A percentile compares a stretch with the other conserved stretches of the same genome.
Evolutionary conservation across 92 coral and sea anemone genomes (phyloP).

Genomic region (Phymanthus crucifer): DNA sequence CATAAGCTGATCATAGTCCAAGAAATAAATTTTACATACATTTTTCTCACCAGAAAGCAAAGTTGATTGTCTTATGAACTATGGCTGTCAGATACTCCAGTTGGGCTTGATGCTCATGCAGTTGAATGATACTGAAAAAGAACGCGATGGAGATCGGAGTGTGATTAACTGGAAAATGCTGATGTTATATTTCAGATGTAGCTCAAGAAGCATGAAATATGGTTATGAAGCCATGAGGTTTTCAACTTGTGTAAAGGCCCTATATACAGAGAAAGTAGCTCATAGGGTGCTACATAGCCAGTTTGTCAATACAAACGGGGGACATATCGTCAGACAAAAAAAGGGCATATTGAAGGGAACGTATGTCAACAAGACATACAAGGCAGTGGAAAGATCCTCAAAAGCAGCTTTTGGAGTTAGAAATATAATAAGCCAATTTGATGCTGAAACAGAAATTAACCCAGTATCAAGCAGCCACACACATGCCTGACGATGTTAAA

Average conservation of each 20-base stretch:
- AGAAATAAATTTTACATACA: not conserved
- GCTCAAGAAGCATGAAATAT: conserved; percentile 43
- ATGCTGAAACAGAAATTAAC: conserved; percentile 38
- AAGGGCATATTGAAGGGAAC: conserved; percentile 45
- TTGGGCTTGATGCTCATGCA: conserved; percentile 62
- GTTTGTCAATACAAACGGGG: conserved; percentile 63
- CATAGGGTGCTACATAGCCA: conserved; percentile 45
- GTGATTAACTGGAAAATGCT: conserved; percentile 33
- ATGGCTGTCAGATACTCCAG: conserved; percentile 50
- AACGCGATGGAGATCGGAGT: conserved; percentile 54
- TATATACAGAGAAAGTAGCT: conserved; percentile 49
- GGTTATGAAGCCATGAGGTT: conserved; percentile 65
- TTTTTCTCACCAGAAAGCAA: conserved; percentile 2
- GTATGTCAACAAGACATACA: conserved; percentile 51
- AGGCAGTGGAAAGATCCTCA: conserved; percentile 47
- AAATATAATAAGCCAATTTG: conserved; percentile 35
- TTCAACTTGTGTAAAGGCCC: conserved; percentile 47
- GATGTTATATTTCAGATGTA: conserved; percentile 49
- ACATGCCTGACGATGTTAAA: conserved; percentile 53
- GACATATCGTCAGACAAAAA: conserved; percentile 48
- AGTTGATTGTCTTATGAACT: conserved; percentile 59
- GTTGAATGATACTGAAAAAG: conserved; percentile 62
- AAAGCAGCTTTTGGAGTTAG: conserved; percentile 51
- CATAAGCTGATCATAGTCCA: not conserved
- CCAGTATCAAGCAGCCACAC: conserved; percentile 59